phyloP scores from a whole-genome alignment of 35 echinoderm and acorn worm genomes.

The Apostichopus japonicus region DNA sequence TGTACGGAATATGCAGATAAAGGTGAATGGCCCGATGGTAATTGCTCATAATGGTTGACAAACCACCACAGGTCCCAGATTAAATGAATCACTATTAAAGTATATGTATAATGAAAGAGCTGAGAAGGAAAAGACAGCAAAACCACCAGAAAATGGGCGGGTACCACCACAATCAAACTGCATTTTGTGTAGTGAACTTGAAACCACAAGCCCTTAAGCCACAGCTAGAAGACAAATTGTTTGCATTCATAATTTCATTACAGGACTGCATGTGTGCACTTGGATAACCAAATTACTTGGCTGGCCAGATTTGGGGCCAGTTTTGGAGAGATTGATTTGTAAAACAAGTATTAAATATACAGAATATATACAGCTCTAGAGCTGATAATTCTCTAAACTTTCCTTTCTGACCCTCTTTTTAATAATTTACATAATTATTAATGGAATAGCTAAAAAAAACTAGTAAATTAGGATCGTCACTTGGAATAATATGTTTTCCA shows the following conservation, averaged over 20 bases:
- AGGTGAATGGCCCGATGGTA: constrained; percentile 8
- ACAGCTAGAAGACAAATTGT: neutral
- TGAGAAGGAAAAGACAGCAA: neutral
- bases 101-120: neutral
- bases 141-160: neutral
- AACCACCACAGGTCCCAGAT: constrained; percentile 13
- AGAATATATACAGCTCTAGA: neutral
- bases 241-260: constrained; percentile 20
- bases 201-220: constrained; percentile 8
- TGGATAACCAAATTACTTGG: constrained; percentile 14
- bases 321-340: neutral
- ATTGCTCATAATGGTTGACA: neutral
- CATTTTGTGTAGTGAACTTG: constrained; percentile 9
- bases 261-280: neutral
- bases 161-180: constrained; percentile 3
- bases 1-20: neutral
- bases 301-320: neutral
- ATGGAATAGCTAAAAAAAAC: too few relatives aligned
- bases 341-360: neutral
- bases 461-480: too few relatives aligned
- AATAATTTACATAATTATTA: too few relatives aligned
- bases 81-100: constrained; percentile 27
- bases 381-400: too few relatives aligned
- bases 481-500: too few relatives aligned
- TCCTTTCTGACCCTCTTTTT: too few relatives aligned